A percentile compares a stretch with the other conserved stretches of the same genome.
These are phyloP conservation scores for Corythoichthys intestinalis DNA, from an alignment of 2,113 vertebrate species.

Conservation along the genomic window DNA sequence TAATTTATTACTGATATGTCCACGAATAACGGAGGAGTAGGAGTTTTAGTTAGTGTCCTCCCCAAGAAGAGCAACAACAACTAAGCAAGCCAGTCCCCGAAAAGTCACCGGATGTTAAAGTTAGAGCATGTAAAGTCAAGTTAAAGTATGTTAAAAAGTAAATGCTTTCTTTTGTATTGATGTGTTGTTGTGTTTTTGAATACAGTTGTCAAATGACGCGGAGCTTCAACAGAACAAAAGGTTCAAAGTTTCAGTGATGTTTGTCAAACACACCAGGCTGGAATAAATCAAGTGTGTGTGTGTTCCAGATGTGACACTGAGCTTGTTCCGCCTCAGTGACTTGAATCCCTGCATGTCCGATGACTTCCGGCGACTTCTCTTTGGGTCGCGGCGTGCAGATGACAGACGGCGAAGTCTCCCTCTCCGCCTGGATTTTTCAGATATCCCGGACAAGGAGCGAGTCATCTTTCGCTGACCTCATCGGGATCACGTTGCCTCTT, in stretches of 20 bases:
- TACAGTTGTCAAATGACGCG: background rate
- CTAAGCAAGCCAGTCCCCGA: too few species aligned
- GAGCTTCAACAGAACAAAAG: slow-evolving; percentile 19
- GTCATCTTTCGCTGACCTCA: slow-evolving; percentile 45
- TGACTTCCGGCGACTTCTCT: slow-evolving; percentile 8
- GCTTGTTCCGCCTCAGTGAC: slow-evolving; percentile 33
- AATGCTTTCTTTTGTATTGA: too few species aligned
- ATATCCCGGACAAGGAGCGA: slow-evolving; percentile 18
- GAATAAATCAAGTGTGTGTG: slow-evolving; percentile 6
- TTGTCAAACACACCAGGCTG: slow-evolving; percentile 1
- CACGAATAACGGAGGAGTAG: too few species aligned
- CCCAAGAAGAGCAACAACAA: too few species aligned
- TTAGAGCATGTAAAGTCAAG: too few species aligned
- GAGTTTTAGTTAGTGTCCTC: too few species aligned
- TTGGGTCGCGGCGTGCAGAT: slow-evolving; percentile 25
- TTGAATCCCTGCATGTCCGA: slow-evolving; percentile 15
- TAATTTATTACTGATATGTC: too few species aligned
- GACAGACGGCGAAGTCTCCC: slow-evolving; percentile 2
- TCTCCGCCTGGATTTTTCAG: slow-evolving; percentile 5
- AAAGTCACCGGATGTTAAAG: too few species aligned
- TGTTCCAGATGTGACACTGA: slow-evolving; percentile 27
- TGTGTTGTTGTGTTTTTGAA: too few species aligned
- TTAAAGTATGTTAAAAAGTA: too few species aligned
- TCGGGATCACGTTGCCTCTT: slow-evolving; percentile 29
- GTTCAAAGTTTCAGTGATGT: slow-evolving; percentile 6